Evolutionary conservation across 2,797 vertebrate species (phyloP).

Genomic region (Eutrigla gurnardus): DNA sequence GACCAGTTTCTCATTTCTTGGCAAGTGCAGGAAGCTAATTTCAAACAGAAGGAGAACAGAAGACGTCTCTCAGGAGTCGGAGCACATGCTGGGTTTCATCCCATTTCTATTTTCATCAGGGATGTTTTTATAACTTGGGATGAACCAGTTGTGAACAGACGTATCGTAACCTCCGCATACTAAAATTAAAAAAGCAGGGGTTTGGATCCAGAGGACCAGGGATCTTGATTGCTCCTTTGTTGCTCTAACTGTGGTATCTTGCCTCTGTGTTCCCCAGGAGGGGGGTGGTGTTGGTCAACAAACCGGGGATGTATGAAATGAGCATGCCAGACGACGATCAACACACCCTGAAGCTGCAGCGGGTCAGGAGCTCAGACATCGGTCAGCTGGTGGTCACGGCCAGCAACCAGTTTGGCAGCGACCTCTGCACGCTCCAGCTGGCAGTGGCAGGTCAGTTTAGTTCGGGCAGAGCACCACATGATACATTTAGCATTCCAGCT

Average conservation of each 20-base stretch:
- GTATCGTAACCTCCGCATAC: conserved; percentile 1
- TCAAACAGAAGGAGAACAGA: not conserved
- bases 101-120: not conserved
- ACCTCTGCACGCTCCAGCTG: conserved; percentile 88
- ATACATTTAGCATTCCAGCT: conserved; percentile 32
- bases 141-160: not conserved
- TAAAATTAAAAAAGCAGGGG: not conserved
- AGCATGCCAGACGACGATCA: conserved; percentile 93
- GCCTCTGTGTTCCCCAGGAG: conserved; percentile 76
- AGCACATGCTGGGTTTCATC: conserved; percentile 23
- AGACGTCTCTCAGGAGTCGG: not conserved
- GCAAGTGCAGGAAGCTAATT: conserved; percentile 19
- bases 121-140: not conserved
- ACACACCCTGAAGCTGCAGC: conserved; percentile 87
- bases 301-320: conserved; percentile 85
- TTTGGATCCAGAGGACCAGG: not conserved
- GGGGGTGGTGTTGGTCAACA: conserved; percentile 82
- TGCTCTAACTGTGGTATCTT: not conserved
- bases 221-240: no score
- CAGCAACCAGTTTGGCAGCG: conserved; percentile 91
- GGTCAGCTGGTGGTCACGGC: conserved; percentile 90
- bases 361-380: conserved; percentile 80
- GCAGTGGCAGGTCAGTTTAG: conserved; percentile 86
- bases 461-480: not conserved
- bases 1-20: no score